Conservation (phyloP, 2,113 vertebrate genomes). For the western clawed frog (Xenopus tropicalis) region UCB_Xtro_10.0 CM004445.2:65910001-65910500, state of each 20-base stretch:
- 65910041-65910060: conserved; percentile 20
- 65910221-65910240: background rate
- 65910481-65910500: too few relatives aligned
- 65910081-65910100: conserved; percentile 6
- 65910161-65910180: too few relatives aligned
- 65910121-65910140: too few relatives aligned
- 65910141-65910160: too few relatives aligned
- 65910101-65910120: too few relatives aligned
- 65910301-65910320: background rate
- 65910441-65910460: too few relatives aligned
- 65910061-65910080: conserved; percentile 16
- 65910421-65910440: too few relatives aligned
- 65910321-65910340: background rate
- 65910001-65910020: conserved; percentile 18
- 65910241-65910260: background rate
- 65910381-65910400: background rate
- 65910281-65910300: background rate
- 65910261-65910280: background rate
- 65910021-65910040: background rate
- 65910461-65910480: too few relatives aligned
- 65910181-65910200: too few relatives aligned
- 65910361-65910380: background rate
- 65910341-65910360: conserved; percentile 7
- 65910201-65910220: background rate
- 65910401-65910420: too few relatives aligned